Base-by-base conservation (phyloP, 2,888 invertebrate species). In the Plebejus argus region DNA sequence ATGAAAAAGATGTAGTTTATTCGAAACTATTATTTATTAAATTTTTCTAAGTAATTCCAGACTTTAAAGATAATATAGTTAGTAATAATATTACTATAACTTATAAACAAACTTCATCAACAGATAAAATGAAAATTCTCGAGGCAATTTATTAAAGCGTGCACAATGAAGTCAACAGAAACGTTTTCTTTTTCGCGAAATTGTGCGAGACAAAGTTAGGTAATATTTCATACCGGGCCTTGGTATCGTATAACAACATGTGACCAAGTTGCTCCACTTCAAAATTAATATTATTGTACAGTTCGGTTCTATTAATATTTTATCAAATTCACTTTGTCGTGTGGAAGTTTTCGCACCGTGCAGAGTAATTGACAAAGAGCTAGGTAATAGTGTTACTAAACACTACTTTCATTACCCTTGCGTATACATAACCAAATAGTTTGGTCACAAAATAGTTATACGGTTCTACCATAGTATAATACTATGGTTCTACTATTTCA, bases 151-250 rank as follows among this genome's bases (percentile, higher is more conserved):
- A 74, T 74, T 53, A 28, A 53, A 74, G 74, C 45, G 74, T 23
- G 45, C 74, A 53, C 74, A 74, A 74, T 74, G 45, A 72, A 74
- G 49, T 74, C 74, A 49, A 45, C 72, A 45, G 12, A 7, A 53
- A 53, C 53, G 28, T 74, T 74, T 72, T 74, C 74, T 74, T 49
- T 49, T 49, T 53, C 74, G 74, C 74, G 74, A 53, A 53, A 74
- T 74, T 74, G 74, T 18, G 74, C 45, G 45, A 74, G 74, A 74
- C 74, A 28, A 74, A 74, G 74, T 74, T 74, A 28, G 53, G 74
- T 53, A 74, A 74, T 74, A 74, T 53, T 74, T 74, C 74, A 74
- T 74, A 74, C 53, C 28, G 74, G 53, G 49, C 45, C 53, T 28
- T 18, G 28, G 74, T 74, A 53, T 74, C 53, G 74, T 74, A 53